Conservation (phyloP, 2,888 invertebrate species). For the Lottia gigantea region DNA sequence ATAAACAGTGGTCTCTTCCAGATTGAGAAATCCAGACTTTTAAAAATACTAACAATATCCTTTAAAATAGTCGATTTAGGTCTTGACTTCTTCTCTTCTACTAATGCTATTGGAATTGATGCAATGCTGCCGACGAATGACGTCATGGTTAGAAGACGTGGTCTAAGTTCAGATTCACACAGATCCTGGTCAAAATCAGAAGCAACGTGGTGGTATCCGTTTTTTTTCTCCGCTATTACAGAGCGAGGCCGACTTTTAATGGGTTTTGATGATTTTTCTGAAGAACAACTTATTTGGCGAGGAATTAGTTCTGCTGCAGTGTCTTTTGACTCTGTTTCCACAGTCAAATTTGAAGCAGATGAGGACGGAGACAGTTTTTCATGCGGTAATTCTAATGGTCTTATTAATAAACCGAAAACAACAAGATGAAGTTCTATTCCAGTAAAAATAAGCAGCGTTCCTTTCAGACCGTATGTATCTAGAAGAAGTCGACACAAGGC, state of each 20-base stretch:
- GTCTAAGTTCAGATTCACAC: background rate
- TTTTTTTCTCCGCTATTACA: background rate
- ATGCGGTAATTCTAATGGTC: constrained; percentile 18
- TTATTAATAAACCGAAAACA: constrained; percentile 20
- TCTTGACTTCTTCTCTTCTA: background rate
- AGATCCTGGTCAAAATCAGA: too few species aligned
- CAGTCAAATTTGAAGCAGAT: background rate
- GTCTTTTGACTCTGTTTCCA: background rate
- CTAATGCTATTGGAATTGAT: background rate
- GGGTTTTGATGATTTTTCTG: background rate
- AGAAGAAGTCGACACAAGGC: constrained; percentile 24
- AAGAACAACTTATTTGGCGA: background rate
- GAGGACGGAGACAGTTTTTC: background rate
- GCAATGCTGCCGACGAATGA: background rate
- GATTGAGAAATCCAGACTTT: background rate
- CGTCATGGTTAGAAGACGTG: background rate
- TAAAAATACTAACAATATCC: background rate
- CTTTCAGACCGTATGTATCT: constrained; percentile 19
- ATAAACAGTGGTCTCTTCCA: constrained; percentile 17
- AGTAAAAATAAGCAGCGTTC: constrained; percentile 23
- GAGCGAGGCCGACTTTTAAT: background rate
- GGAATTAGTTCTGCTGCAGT: background rate
- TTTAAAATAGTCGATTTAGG: background rate
- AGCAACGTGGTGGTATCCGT: background rate
- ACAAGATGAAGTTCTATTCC: constrained; percentile 23